These are phyloP conservation scores for Dascillus cervinus DNA, from an alignment of 2,888 invertebrate species.

Conservation along the genomic window DNA sequence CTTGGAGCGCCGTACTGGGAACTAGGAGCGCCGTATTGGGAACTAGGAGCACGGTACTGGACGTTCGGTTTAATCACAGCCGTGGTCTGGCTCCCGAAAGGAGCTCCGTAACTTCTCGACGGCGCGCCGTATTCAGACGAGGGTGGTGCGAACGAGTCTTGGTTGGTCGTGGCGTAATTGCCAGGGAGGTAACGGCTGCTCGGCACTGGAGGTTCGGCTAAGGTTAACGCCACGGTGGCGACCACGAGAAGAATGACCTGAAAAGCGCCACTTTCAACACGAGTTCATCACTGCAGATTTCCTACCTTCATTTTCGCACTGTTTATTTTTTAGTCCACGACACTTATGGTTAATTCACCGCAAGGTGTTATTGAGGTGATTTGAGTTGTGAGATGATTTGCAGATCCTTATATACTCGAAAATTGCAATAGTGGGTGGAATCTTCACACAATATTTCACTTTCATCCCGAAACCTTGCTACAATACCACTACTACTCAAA, in stretches of 20 bases:
- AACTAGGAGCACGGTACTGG: conserved; percentile 24
- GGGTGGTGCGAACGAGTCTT: no score
- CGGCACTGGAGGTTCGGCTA: conserved; percentile 39
- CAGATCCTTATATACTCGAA: conserved; percentile 33
- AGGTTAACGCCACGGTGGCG: conserved; percentile 25
- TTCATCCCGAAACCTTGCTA: conserved; percentile 37
- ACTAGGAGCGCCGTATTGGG: conserved; percentile 15
- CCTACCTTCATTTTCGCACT: conserved; percentile 21
- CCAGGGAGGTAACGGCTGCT: conserved; percentile 35
- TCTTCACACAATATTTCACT: conserved; percentile 33
- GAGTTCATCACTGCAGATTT: conserved; percentile 1
- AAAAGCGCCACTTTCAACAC: neutral
- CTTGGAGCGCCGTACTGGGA: conserved; percentile 18
- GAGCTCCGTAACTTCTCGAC: conserved; percentile 17
- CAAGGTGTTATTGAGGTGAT: neutral
- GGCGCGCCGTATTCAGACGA: conserved; percentile 30
- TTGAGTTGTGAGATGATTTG: conserved; percentile 6
- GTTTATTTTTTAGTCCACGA: neutral
- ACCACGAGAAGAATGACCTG: conserved; percentile 27
- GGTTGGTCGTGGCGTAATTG: no score
- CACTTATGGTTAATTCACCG: no score
- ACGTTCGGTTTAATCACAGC: conserved; percentile 28
- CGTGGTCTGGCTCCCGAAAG: conserved; percentile 15
- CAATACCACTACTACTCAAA: conserved; percentile 23
- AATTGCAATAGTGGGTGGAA: conserved; percentile 32